Percentiles rank a stretch among this genome's conserved stretches.
phyloP scores from a whole-genome alignment of 1,140 invertebrate species.

The Neotoxoptera formosana region DNA sequence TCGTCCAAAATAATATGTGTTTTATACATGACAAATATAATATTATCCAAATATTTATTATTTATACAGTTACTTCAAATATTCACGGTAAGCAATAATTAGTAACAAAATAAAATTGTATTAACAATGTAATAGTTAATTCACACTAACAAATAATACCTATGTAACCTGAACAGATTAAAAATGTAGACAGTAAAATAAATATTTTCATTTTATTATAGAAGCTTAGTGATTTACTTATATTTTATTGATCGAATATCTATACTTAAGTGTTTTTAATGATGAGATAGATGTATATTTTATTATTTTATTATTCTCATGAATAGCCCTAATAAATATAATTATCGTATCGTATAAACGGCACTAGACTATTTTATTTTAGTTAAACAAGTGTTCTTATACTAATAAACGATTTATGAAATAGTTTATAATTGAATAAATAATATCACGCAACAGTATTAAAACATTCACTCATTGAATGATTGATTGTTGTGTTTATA shows the following conservation, averaged over 20 bases:
- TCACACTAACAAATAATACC: background rate
- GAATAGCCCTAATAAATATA: background rate
- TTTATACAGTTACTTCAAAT: background rate
- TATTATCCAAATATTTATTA: conserved; percentile 13
- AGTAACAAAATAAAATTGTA: background rate
- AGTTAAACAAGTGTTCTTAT: background rate
- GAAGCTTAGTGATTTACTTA: background rate
- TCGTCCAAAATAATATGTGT: background rate
- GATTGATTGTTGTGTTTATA: background rate
- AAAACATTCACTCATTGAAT: background rate
- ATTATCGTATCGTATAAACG: background rate
- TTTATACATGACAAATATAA: background rate
- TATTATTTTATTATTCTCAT: background rate
- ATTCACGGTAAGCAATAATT: background rate
- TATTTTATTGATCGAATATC: background rate
- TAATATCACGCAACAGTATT: background rate
- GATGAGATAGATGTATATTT: background rate
- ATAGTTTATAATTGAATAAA: background rate
- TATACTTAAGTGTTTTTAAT: background rate
- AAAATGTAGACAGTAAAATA: background rate
- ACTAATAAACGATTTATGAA: background rate
- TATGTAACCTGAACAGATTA: background rate
- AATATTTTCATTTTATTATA: background rate
- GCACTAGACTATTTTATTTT: background rate
- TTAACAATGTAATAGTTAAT: background rate